A percentile compares a stretch with the other conserved stretches of the same genome.
Evolutionary conservation across 2,797 vertebrate species (phyloP).

Genomic region (Eulemur albifrons): DNA sequence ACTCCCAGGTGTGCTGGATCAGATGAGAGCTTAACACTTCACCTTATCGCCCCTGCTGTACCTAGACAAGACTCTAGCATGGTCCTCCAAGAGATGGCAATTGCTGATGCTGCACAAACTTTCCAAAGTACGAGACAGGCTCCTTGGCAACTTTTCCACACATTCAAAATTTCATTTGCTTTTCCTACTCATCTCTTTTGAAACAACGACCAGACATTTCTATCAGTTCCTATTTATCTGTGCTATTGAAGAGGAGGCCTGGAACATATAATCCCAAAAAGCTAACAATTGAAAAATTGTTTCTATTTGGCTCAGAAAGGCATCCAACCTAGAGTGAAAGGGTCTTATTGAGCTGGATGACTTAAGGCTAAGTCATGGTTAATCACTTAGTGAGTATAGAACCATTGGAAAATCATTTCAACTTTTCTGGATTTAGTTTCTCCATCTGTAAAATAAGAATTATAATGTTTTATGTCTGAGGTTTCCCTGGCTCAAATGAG

Average conservation of each 20-base stretch:
- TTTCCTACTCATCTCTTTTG: not conserved
- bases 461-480: constrained; percentile 24
- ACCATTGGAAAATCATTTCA: constrained; percentile 1
- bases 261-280: not conserved
- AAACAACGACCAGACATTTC: not conserved
- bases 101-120: not conserved
- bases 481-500: constrained; percentile 47
- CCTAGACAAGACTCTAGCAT: not conserved
- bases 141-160: not conserved
- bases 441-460: constrained; percentile 30
- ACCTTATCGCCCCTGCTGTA: not conserved
- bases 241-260: not conserved
- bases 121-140: not conserved
- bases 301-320: not conserved
- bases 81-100: not conserved
- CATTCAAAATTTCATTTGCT: not conserved
- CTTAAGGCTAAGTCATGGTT: not conserved
- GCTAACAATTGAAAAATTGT: not conserved
- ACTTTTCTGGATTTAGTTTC: constrained; percentile 39
- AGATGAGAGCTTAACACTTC: not conserved
- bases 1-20: not conserved
- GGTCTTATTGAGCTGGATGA: not conserved
- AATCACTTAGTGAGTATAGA: not conserved
- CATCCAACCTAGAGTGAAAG: not conserved
- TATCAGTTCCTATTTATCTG: not conserved